A percentile compares a stretch with the other conserved stretches of the same genome.
Conservation (phyloP, 1,140 invertebrate genomes). For the Diachasma alloeum region DNA sequence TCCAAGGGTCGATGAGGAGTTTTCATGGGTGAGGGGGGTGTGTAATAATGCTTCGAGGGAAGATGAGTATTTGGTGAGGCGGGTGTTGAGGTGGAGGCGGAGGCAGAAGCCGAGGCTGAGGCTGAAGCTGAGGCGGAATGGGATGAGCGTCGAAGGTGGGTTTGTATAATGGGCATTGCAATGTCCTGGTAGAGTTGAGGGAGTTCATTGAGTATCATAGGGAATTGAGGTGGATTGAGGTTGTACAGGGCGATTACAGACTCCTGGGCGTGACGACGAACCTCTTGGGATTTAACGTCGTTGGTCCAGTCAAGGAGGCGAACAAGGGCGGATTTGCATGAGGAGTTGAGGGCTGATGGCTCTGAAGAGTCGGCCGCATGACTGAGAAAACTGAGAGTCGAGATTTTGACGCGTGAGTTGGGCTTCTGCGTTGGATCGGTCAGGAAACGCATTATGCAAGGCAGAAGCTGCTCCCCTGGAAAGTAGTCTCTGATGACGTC, state of each 20-base stretch:
- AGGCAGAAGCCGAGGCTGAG: not conserved
- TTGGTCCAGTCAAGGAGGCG: conserved; percentile 74
- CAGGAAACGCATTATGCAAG: conserved; percentile 77
- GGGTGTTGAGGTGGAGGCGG: conserved; percentile 62
- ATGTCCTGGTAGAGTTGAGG: conserved; percentile 84
- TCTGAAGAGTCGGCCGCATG: conserved; percentile 72
- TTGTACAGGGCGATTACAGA: conserved; percentile 89
- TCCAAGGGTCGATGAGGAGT: not conserved
- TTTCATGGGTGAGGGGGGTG: conserved; percentile 51
- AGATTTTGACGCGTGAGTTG: conserved; percentile 83
- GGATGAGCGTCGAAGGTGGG: conserved; percentile 77
- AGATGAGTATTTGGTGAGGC: conserved; percentile 64
- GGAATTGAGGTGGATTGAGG: conserved; percentile 87
- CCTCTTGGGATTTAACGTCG: conserved; percentile 79
- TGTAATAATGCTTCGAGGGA: conserved; percentile 52
- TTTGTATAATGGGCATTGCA: conserved; percentile 84
- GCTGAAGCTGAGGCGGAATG: conserved; percentile 38
- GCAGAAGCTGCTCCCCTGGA: conserved; percentile 71
- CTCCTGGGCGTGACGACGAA: conserved; percentile 79
- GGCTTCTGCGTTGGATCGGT: conserved; percentile 91
- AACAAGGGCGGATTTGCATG: conserved; percentile 70
- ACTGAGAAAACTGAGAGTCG: conserved; percentile 78
- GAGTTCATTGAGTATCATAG: conserved; percentile 81
- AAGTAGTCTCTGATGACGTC: conserved; percentile 78
- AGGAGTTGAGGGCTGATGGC: conserved; percentile 59